Evolutionary conservation across 2,113 vertebrate genomes (phyloP), one percentile per base, ranked within the genome.

Genomic region (Callocephalon fimbriatum): DNA sequence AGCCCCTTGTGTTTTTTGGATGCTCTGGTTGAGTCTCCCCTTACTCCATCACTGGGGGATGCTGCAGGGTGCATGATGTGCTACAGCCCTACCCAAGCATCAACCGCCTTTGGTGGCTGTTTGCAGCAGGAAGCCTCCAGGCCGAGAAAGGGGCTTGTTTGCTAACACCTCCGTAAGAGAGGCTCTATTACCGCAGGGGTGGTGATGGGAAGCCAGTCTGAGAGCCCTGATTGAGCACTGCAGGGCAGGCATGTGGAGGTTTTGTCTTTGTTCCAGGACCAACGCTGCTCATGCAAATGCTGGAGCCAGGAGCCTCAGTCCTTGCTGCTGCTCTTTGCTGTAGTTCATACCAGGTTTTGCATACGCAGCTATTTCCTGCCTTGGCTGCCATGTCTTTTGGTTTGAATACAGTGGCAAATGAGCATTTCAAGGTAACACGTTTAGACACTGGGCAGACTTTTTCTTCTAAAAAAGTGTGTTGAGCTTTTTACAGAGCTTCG

Each of bases 41-140:
- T 71, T 68, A 7, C 44, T 50, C 10, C 40, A n/a, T 35, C 56
- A 35, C 48, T 13, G 31, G 7, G 1, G 10, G 32, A 27, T 2
- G 3, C 42, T 6, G 13, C 51, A 20, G 23, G 17, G 17, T 2
- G 0, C 20, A 3, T 4, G 0, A 15, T 2, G 1, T 10, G 70
- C 63, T 53, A 19, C 65, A 32, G 1, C 25, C 61, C 66, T 74
- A 16, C 80, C 37, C 11, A 0, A 15, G 32, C 47, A 27, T 12
- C 40, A 26, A 0, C 35, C 45, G 2, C 21, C 25, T 31, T 23
- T 2, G 18, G 23, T 21, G 38, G 40, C 15, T 15, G 44, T 58
- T 70, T 26, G 65, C 38, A 68, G 31, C 47, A 62, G 27, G 22
- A 40, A 66, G 9, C 31, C 26, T 53, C 40, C 38, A 19, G 21